Evolutionary conservation across 2,113 vertebrate genomes (phyloP).

Genomic region (Gnathonemus echidnorhynchus): DNA sequence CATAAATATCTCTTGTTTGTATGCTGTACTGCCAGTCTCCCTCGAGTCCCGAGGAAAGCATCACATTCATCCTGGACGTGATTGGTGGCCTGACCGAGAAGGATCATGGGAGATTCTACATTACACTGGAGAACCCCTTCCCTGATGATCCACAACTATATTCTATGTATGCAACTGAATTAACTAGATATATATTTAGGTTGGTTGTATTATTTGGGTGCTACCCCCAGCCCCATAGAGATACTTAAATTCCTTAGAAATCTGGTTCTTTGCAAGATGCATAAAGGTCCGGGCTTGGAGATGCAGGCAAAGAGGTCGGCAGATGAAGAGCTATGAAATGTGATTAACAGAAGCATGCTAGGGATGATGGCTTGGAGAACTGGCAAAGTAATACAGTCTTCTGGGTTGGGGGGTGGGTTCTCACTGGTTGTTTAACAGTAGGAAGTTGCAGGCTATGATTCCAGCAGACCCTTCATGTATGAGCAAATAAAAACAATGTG

Average conservation of each 20-base stretch:
- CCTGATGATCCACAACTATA: constrained; percentile 43
- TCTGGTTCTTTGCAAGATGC: not conserved
- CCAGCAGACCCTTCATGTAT: not conserved
- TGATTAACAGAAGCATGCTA: not conserved
- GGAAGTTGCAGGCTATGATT: not conserved
- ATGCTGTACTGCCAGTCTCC: constrained; percentile 38
- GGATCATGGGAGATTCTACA: constrained; percentile 54
- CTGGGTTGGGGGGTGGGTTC: not conserved
- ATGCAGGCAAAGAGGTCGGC: not conserved
- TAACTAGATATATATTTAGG: not conserved
- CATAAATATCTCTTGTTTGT: not conserved
- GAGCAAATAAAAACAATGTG: not conserved
- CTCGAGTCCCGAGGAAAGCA: constrained; percentile 50
- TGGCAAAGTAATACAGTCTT: not conserved
- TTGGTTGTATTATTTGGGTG: not conserved
- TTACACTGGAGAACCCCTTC: constrained; percentile 47
- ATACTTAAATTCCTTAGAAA: not conserved
- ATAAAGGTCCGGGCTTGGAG: not conserved
- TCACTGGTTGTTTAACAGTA: not conserved
- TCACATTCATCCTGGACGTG: constrained; percentile 47
- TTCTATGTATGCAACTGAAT: not conserved
- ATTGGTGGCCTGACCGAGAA: constrained; percentile 51
- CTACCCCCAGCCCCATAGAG: not conserved
- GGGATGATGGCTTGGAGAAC: not conserved
- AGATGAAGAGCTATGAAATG: not conserved